phyloP scores from a whole-genome alignment of 2,888 invertebrate genomes.

The Exephanes ischioxanthus region DNA sequence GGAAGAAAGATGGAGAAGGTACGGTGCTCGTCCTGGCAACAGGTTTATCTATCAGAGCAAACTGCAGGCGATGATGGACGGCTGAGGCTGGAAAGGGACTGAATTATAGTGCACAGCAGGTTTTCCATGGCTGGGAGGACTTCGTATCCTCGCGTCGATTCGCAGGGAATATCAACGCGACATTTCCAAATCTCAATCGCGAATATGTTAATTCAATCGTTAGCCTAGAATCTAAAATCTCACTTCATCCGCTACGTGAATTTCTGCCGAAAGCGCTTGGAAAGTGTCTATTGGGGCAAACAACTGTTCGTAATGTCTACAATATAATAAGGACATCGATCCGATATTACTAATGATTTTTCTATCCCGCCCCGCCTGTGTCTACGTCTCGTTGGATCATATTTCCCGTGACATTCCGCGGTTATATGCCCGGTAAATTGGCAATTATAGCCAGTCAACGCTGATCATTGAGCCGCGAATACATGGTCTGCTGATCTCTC shows the following conservation, averaged over 20 bases:
- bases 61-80: conserved; percentile 65
- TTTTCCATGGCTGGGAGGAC: background rate
- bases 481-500: conserved; percentile 38
- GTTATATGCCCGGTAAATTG: conserved; percentile 29
- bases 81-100: conserved; percentile 47
- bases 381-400: conserved; percentile 21
- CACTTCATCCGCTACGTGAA: background rate
- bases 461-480: conserved; percentile 54
- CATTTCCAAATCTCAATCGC: too few species aligned
- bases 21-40: conserved; percentile 60
- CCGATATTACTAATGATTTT: conserved; percentile 5
- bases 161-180: background rate
- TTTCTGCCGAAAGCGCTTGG: background rate
- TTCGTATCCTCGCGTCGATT: too few species aligned
- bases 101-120: conserved; percentile 41
- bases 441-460: conserved; percentile 54
- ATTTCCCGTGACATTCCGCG: conserved; percentile 41
- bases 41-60: conserved; percentile 68
- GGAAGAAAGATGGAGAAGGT: conserved; percentile 9
- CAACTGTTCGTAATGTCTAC: background rate
- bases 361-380: background rate
- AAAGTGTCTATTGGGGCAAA: background rate
- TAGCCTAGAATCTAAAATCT: background rate
- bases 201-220: background rate
- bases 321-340: conserved; percentile 12